phyloP scores from a whole-genome alignment of 2,113 vertebrate genomes.

The Camelus dromedarius region DNA sequence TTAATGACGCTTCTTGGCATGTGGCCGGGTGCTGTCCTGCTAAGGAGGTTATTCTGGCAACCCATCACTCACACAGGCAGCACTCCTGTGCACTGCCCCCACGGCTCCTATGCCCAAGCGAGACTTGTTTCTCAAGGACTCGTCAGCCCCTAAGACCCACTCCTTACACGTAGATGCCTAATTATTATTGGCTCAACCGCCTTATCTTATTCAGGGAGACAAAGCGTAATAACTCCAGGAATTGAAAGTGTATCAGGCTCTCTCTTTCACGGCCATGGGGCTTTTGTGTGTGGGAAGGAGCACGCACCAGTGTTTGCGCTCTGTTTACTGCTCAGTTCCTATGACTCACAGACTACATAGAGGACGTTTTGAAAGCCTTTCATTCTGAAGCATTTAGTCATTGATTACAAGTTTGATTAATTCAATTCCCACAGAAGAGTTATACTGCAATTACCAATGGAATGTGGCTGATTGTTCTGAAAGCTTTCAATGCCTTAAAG shows the following conservation, averaged over 20 bases:
- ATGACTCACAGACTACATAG: slow-evolving; percentile 29
- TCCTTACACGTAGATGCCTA: slow-evolving; percentile 45
- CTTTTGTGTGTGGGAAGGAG: slow-evolving; percentile 48
- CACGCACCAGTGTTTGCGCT: slow-evolving; percentile 19
- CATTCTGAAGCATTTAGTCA: slow-evolving; percentile 66
- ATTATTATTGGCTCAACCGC: slow-evolving; percentile 58
- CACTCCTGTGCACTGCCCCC: not conserved
- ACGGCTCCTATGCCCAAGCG: not conserved
- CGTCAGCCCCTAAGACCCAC: slow-evolving; percentile 25
- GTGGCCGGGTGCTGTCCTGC: not conserved
- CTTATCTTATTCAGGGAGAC: slow-evolving; percentile 47
- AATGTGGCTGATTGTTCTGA: slow-evolving; percentile 15
- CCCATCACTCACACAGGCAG: not conserved
- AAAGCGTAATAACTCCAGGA: slow-evolving; percentile 53
- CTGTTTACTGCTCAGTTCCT: slow-evolving; percentile 64
- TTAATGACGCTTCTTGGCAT: not conserved
- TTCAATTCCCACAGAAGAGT: slow-evolving; percentile 44
- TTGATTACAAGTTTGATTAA: slow-evolving; percentile 71
- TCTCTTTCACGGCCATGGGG: not conserved
- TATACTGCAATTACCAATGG: slow-evolving; percentile 58
- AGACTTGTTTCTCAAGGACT: slow-evolving; percentile 50
- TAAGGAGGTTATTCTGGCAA: not conserved
- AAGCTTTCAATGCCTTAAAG: slow-evolving; percentile 47
- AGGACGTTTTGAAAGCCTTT: slow-evolving; percentile 54
- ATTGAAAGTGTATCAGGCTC: slow-evolving; percentile 29